Percentiles rank a stretch among this genome's conserved stretches.
Evolutionary conservation across 2,113 vertebrate species (phyloP).

Genomic region (Lipotes vexillifer): DNA sequence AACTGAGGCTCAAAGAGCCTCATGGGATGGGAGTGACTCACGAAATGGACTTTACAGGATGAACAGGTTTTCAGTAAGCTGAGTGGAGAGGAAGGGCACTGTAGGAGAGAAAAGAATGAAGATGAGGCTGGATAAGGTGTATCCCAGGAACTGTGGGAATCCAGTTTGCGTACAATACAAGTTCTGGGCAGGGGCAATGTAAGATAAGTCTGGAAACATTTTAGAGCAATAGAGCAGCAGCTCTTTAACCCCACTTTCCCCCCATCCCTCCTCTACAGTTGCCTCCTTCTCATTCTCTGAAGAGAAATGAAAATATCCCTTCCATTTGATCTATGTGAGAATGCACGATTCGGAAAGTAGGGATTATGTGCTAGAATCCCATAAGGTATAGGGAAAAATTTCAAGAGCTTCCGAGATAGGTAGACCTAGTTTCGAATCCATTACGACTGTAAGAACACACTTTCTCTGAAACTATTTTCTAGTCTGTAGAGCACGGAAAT

Average conservation of each 20-base stretch:
- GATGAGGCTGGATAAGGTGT: not conserved
- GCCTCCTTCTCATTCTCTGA: not conserved
- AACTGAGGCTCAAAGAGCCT: not conserved
- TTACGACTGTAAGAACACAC: not conserved
- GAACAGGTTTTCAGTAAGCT: not conserved
- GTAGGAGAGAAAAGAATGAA: not conserved
- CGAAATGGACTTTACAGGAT: not conserved
- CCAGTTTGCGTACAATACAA: not conserved
- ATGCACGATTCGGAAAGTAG: not conserved
- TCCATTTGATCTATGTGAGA: not conserved
- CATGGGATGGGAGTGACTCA: not conserved
- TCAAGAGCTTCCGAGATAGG: not conserved
- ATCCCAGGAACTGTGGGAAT: not conserved
- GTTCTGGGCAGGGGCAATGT: not conserved
- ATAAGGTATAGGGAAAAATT: not conserved
- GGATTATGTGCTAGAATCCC: not conserved
- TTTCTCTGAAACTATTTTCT: not conserved
- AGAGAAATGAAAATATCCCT: not conserved
- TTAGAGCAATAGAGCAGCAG: not conserved
- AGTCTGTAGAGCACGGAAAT: not conserved
- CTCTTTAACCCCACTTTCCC: not conserved
- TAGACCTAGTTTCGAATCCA: not conserved
- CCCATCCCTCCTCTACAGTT: not conserved
- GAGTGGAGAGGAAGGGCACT: not conserved
- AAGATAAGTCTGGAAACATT: not conserved